A percentile compares a stretch with the other conserved stretches of the same genome.
Conservation (phyloP, 2,797 vertebrate species). For the Basileuterus tristriatus region DNA sequence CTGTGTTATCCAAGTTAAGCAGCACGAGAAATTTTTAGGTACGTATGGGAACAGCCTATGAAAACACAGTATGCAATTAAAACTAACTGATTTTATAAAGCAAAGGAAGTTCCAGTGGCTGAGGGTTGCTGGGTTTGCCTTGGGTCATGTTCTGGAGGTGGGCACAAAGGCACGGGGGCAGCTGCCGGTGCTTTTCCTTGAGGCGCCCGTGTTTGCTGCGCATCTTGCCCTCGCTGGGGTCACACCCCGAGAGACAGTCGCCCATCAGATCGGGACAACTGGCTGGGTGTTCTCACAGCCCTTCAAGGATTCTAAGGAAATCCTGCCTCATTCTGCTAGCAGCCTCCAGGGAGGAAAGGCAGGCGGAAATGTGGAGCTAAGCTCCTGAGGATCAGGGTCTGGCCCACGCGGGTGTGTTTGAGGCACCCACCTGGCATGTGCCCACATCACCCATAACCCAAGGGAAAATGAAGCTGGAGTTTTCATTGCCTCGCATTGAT, state of each 20-base stretch:
- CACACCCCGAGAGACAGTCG: rapidly evolving
- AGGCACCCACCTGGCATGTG: rapidly evolving
- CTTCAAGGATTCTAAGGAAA: neutral
- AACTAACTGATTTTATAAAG: rapidly evolving
- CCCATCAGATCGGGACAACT: rapidly evolving
- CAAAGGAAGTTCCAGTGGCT: rapidly evolving
- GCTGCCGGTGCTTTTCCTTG: neutral
- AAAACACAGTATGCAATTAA: rapidly evolving
- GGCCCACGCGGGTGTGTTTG: rapidly evolving
- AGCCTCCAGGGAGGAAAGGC: neutral
- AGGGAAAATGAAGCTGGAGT: neutral
- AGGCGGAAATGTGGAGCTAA: rapidly evolving
- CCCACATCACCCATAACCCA: rapidly evolving
- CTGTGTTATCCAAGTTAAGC: neutral
- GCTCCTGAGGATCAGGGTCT: rapidly evolving
- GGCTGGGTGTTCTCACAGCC: neutral
- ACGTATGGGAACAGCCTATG: rapidly evolving
- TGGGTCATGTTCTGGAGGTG: rapidly evolving
- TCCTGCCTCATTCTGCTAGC: neutral
- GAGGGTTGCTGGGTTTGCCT: neutral
- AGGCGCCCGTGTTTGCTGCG: rapidly evolving
- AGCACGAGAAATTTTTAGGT: neutral
- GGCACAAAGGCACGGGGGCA: rapidly evolving
- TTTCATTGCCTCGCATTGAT: rapidly evolving
- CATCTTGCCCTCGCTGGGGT: rapidly evolving